Evolutionary conservation across 1,140 invertebrate genomes (phyloP).

Genomic region (Sinonovacula constricta): DNA sequence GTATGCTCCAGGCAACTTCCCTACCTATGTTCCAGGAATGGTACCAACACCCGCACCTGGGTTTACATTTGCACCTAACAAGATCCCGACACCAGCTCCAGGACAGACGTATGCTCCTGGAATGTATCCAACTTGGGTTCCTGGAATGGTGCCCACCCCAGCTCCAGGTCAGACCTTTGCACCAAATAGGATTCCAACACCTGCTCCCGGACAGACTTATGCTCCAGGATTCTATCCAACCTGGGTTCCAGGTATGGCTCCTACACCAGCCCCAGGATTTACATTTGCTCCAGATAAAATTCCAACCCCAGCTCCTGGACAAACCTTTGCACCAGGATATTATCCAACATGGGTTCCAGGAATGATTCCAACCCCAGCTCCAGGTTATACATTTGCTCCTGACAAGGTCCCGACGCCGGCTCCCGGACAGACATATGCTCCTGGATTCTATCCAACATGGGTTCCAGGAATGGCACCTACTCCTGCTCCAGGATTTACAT

Average conservation of each 20-base stretch:
- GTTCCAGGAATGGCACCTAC: constrained; percentile 53
- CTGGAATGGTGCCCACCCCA: constrained; percentile 20
- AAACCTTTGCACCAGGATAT: constrained; percentile 58
- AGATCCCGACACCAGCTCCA: constrained; percentile 8
- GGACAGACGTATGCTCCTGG: constrained; percentile 19
- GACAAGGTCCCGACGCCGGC: constrained; percentile 45
- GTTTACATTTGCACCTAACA: constrained; percentile 35
- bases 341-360: constrained; percentile 50
- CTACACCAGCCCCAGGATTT: constrained; percentile 31
- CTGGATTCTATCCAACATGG: constrained; percentile 53
- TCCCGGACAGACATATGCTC: constrained; percentile 54
- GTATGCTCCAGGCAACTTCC: constrained; percentile 41
- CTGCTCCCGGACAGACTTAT: constrained; percentile 43
- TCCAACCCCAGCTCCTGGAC: constrained; percentile 52
- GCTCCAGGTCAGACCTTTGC: constrained; percentile 54
- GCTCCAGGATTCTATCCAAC: constrained; percentile 41
- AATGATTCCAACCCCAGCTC: constrained; percentile 48
- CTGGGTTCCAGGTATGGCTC: not conserved
- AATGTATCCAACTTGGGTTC: constrained; percentile 25
- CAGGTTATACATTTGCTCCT: constrained; percentile 51
- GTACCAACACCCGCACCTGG: constrained; percentile 49
- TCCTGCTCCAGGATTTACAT: constrained; percentile 51
- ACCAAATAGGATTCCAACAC: constrained; percentile 36
- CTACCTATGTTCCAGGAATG: constrained; percentile 41
- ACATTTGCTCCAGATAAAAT: constrained; percentile 34